Base-by-base conservation (phyloP, 2,797 vertebrate species). In the Scomberomorus guttatus region DNA sequence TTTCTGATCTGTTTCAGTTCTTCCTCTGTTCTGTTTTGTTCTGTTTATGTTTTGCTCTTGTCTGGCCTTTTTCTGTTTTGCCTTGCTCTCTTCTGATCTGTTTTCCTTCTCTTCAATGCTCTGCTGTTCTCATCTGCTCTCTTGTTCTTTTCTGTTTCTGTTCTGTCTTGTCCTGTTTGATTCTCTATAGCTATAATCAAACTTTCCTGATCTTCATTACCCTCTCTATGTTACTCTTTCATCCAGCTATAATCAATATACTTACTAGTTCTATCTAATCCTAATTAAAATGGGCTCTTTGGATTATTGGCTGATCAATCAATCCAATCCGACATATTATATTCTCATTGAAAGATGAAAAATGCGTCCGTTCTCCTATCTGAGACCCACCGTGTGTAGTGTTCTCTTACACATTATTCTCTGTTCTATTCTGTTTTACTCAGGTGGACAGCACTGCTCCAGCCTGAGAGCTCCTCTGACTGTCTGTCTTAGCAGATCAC, bases 401-500 rank as follows among this genome's bases (percentile, higher is more conserved):
- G 0, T 6, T 66, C 20, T 50, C 3, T 18, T 77, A 58, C 17
- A 20, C 52, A 25, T 72, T 24, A 5, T 17, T 50, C 27, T 32
- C 17, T 64, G 11, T 22, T 72, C 42, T 55, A 15, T 70, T 56
- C 29, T 55, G 17, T 69, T 76, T 56, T 52, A 61, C 63, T 66
- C 58, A 39, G 71, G 82, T 72, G 79, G 75, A 69, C 69, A 50
- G 82, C 62, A 77, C 69, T 51, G 72, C 79, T 85, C 72, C 69
- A 70, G 71, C 75, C 84, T 68, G 74, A 58, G 68, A 84, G 85
- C 80, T 85, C 82, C 79, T 74, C 75, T 76, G 80, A 77, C 88
- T 80, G 78, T 82, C 87, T 90, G 90, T 92, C 89, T 66, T n/a
- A 34, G 52, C 83, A 67, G 32, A 92, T 91, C 81, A 91, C 69